phyloP scores from a whole-genome alignment of 2,888 invertebrate species.

The Latrodectus hesperus region DNA sequence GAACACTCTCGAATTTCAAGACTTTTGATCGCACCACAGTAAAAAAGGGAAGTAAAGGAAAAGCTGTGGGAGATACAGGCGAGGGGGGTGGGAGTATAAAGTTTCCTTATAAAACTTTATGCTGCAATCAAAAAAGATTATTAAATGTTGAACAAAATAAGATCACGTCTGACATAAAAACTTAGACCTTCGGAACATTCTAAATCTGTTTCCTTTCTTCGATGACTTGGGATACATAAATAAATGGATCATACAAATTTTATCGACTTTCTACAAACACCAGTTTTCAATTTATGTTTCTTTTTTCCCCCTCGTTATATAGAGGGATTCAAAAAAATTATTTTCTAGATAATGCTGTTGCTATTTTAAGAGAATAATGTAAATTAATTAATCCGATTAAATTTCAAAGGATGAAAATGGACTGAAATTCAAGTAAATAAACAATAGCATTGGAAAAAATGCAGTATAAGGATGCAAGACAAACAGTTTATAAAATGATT shows the following conservation, averaged over 20 bases:
- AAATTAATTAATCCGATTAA: no score
- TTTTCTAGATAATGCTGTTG: no score
- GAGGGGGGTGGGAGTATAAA: not conserved
- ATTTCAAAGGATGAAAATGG: no score
- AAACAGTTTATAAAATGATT: no score
- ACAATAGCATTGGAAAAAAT: no score
- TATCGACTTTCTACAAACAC: not conserved
- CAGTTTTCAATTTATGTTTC: not conserved
- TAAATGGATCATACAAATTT: not conserved
- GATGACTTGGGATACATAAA: not conserved
- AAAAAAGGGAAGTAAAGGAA: not conserved
- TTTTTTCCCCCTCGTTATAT: no score
- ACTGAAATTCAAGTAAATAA: no score
- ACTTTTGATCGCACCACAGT: not conserved
- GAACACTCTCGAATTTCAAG: constrained; percentile 6
- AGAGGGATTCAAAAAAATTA: no score
- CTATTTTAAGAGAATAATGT: no score
- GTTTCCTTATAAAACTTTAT: constrained; percentile 15
- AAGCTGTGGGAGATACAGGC: not conserved
- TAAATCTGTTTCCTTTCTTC: not conserved
- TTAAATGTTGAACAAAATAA: constrained; percentile 41
- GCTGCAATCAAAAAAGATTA: constrained; percentile 4
- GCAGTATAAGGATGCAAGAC: no score
- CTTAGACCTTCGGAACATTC: not conserved
- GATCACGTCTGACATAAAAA: constrained; percentile 41